Base-by-base conservation (phyloP, 1,140 invertebrate species). In the Aphaenogaster ashmeadi region DNA sequence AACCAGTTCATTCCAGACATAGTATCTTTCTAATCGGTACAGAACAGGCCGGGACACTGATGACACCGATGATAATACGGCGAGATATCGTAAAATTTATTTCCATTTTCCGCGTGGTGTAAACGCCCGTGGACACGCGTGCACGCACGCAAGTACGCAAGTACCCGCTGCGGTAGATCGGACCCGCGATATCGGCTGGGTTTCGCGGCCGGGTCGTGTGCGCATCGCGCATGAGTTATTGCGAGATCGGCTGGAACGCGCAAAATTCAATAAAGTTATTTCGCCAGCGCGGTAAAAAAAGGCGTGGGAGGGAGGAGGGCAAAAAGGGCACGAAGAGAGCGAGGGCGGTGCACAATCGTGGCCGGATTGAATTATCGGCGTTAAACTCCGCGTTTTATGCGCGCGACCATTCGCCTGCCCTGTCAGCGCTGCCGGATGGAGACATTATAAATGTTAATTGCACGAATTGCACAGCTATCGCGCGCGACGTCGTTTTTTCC, bases 391-490 rank as follows among this genome's bases (percentile, higher is more conserved):
- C 92, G 92, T 93, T 94, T 94, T 92, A 93, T 91, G 88, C 89
- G 87, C 87, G 66, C 88, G 44, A 7, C n/a, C 33, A 15, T 38
- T 64, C 75, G 50, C 54, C 58, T 67, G 58, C 47, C 84, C 85
- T 87, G 89, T 91, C 87, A 80, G 41, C 87, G 72, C 36, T 47
- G 36, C 15, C 60, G 83, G 90, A 94, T 94, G 92, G 91, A 94
- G 93, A 94, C 94, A 93, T 95, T 94, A 94, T 93, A 91, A 94
- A 94, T 94, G 93, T 94, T 95, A 94, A 95, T 94, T 94, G 93
- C 92, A 90, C 91, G 91, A 94, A 94, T 94, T 92, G 93, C 93
- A 90, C 91, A 91, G 91, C 92, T 93, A 93, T 93, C 92, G 88
- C 89, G 62, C 38, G 86, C 33, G 79, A 60, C 38, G 47, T n/a